Evolutionary conservation across 2,113 vertebrate genomes (phyloP).

Genomic region (Gallinago jamesoni): DNA sequence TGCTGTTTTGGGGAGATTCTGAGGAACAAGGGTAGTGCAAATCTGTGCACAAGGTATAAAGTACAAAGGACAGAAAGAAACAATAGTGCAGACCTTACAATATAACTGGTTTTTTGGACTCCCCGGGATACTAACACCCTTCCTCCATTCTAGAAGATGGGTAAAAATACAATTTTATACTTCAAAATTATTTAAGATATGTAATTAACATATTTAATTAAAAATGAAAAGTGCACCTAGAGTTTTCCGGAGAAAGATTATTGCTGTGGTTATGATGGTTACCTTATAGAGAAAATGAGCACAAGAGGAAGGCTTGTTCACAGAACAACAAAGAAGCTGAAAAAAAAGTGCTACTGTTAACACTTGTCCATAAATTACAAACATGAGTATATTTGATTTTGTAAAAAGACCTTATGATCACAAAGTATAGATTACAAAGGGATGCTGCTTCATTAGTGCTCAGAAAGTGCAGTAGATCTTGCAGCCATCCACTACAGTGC

Average conservation of each 20-base stretch:
- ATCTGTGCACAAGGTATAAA: not conserved
- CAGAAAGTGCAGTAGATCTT: not conserved
- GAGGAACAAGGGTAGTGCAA: not conserved
- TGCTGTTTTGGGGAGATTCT: not conserved
- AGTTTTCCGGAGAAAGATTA: not conserved
- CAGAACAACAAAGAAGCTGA: not conserved
- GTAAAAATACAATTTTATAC: not conserved
- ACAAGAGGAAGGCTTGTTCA: not conserved
- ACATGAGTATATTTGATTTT: not conserved
- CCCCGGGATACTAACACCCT: not conserved
- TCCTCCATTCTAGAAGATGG: not conserved
- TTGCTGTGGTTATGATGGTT: not conserved
- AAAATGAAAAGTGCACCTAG: not conserved
- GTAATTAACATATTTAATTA: not conserved
- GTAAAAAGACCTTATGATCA: not conserved
- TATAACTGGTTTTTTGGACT: not conserved
- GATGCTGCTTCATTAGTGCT: not conserved
- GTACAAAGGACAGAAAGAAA: not conserved
- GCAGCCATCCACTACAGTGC: not conserved
- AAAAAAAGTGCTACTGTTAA: not conserved
- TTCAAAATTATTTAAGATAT: not conserved
- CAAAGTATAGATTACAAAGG: accelerated
- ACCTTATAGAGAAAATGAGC: not conserved
- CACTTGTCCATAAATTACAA: not conserved
- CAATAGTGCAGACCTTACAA: not conserved